A percentile compares a stretch with the other conserved stretches of the same genome.
phyloP scores from a whole-genome alignment of 2,113 vertebrate genomes.

The Pseudorhombus dupliciocellatus region DNA sequence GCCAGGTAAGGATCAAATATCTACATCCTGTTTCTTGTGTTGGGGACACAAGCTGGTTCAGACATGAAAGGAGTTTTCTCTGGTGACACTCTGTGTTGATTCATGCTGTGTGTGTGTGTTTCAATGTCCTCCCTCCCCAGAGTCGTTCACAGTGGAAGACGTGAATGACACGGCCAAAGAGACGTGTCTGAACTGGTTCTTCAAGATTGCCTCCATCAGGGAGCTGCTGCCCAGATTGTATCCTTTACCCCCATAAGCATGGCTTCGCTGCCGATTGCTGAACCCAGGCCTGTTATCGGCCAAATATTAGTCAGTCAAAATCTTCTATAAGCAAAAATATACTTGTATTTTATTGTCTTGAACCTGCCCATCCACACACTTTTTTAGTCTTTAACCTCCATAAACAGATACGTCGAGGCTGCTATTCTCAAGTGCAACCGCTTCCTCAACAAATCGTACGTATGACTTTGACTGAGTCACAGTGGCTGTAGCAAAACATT shows the following conservation, averaged over 20 bases:
- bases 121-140: conserved; percentile 69
- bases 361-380: neutral
- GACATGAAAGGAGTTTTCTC: neutral
- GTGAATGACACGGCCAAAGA: conserved; percentile 96
- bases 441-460: conserved; percentile 92
- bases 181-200: conserved; percentile 99
- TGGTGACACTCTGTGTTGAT: neutral
- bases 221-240: conserved; percentile 97
- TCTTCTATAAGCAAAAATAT: neutral
- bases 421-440: conserved; percentile 96
- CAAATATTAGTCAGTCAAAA: no score
- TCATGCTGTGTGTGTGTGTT: neutral
- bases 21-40: no score
- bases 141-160: conserved; percentile 89
- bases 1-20: conserved; percentile 79
- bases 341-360: neutral
- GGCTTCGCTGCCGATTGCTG: no score
- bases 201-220: conserved; percentile 98
- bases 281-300: neutral
- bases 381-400: conserved; percentile 75
- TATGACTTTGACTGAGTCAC: neutral
- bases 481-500: neutral
- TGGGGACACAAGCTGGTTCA: no score
- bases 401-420: conserved; percentile 92
- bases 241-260: conserved; percentile 78